A percentile compares a stretch with the other conserved stretches of the same genome.
Conservation (phyloP, 2,888 invertebrate genomes). For the Drosophila suboccidentalis region DNA sequence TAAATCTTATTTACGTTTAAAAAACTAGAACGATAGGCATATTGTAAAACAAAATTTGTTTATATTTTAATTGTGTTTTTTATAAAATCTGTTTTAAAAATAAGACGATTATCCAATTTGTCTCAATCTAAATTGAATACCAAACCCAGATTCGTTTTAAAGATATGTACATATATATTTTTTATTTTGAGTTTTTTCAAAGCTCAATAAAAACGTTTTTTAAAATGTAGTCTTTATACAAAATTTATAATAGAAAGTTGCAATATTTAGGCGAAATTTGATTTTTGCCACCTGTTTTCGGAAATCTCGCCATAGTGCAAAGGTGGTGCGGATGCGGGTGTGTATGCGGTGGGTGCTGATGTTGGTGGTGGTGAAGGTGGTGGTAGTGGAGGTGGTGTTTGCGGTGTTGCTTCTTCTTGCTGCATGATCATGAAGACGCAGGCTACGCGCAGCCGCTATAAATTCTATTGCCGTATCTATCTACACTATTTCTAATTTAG, state of each 20-base stretch:
- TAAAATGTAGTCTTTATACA: no score
- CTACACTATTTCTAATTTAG: constrained; percentile 82
- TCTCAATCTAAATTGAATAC: not conserved
- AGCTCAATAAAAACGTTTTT: not conserved
- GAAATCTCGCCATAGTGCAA: not conserved
- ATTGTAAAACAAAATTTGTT: not conserved
- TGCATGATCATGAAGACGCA: constrained; percentile 71
- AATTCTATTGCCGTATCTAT: constrained; percentile 81
- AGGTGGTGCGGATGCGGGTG: constrained; percentile 8
- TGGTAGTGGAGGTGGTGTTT: constrained; percentile 1
- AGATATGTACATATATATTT: not conserved
- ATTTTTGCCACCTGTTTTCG: not conserved
- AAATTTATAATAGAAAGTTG: no score
- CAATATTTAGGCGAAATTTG: not conserved
- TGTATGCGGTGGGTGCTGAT: constrained; percentile 7
- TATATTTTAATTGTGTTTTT: not conserved
- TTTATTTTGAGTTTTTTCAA: not conserved
- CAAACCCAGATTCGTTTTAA: not conserved
- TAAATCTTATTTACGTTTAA: no score
- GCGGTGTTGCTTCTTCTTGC: constrained; percentile 17
- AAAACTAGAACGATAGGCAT: no score
- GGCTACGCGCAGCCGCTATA: constrained; percentile 71
- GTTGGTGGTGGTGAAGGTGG: constrained; percentile 3
- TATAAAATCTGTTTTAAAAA: no score
- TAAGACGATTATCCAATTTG: no score